Evolutionary conservation across 2,888 invertebrate species (phyloP).

Genomic region (Acleris literana): DNA sequence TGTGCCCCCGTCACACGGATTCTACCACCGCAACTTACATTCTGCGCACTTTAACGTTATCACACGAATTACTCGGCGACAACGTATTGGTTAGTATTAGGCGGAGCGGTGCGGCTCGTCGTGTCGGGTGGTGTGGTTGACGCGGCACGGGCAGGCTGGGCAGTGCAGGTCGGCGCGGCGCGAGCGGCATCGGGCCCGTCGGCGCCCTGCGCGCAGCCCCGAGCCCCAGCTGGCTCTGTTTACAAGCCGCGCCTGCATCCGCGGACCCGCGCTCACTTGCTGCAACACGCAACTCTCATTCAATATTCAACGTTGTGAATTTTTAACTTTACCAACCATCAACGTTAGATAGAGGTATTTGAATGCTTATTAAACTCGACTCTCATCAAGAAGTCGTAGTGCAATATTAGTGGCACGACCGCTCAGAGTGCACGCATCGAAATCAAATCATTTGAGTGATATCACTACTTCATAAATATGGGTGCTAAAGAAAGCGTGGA

Average conservation of each 20-base stretch:
- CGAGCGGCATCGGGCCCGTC: conserved; percentile 48
- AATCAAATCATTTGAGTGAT: conserved; percentile 78
- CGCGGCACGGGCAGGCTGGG: conserved; percentile 37
- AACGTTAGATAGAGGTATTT: conserved; percentile 70
- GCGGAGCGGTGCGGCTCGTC: conserved; percentile 44
- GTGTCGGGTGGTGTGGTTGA: conserved; percentile 35
- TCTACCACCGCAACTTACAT: conserved; percentile 60
- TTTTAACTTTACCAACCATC: conserved; percentile 75
- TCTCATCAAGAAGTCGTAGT: conserved; percentile 73
- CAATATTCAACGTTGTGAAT: conserved; percentile 79
- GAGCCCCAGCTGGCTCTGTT: conserved; percentile 75
- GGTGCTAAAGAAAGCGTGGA: conserved; percentile 93
- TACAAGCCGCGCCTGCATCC: conserved; percentile 73
- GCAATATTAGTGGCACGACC: conserved; percentile 74
- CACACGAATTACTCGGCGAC: conserved; percentile 47
- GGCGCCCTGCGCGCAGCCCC: conserved; percentile 47
- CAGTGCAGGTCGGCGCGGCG: conserved; percentile 41
- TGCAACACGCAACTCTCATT: conserved; percentile 76
- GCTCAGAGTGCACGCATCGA: conserved; percentile 77
- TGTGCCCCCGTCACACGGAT: conserved; percentile 63
- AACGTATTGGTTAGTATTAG: conserved; percentile 44
- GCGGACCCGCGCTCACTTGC: conserved; percentile 55
- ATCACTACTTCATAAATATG: conserved; percentile 84
- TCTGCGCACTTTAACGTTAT: conserved; percentile 64
- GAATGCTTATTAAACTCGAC: conserved; percentile 71